Evolutionary conservation across 2,797 vertebrate species (phyloP).

Genomic region (Rhynchonycteris naso): DNA sequence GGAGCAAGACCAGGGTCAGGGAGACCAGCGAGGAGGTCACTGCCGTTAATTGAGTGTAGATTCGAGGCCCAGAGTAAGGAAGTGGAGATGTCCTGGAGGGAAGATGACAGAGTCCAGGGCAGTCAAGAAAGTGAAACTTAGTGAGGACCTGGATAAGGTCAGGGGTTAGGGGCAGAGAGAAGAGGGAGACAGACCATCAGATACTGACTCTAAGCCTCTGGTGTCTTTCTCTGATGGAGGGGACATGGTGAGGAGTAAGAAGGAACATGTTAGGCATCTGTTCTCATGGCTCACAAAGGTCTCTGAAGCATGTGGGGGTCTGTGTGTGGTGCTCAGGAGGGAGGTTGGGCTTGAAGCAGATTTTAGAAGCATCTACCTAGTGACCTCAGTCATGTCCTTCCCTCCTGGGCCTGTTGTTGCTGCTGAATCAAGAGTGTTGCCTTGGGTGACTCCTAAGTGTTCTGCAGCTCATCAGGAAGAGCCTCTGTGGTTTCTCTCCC

Average conservation of each 20-base stretch:
- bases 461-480: not conserved
- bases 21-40: not conserved
- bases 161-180: not conserved
- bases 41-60: not conserved
- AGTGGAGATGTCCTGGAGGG: not conserved
- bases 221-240: not conserved
- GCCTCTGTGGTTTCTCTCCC: not conserved
- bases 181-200: not conserved
- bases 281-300: not conserved
- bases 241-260: rapidly evolving
- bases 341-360: not conserved
- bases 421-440: not conserved
- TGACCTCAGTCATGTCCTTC: not conserved
- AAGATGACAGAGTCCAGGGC: not conserved
- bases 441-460: too few relatives aligned
- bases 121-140: not conserved
- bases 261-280: not conserved
- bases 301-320: not conserved
- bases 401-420: not conserved
- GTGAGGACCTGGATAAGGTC: not conserved
- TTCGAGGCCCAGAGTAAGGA: not conserved
- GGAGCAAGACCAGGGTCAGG: not conserved
- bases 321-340: not conserved
- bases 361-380: not conserved
- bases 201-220: not conserved